Base-by-base conservation (phyloP, 2,888 invertebrate genomes). In the Drosophila melanosoma region DNA sequence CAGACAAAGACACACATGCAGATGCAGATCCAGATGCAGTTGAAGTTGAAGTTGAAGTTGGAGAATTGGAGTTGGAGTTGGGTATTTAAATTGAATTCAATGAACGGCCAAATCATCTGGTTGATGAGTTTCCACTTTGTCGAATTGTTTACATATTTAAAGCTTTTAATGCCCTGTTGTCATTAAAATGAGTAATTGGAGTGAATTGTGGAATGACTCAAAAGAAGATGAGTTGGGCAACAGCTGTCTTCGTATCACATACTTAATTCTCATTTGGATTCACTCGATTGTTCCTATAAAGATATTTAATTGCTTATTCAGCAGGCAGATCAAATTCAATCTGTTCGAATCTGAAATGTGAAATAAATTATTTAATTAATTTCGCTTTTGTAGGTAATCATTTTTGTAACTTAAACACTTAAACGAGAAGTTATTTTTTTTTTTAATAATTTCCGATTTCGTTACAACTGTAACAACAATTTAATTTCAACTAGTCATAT, bases 61-160 rank as follows among this genome's bases (percentile, higher is more conserved):
- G 17, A 26, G 51, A n/a, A n/a, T n/a, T n/a, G n/a, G 12, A 33
- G 17, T n/a, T 35, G 29, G 17, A 26, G 51, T n/a, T 15, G 35
- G 6, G 54, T 26, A 48, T 79, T 35, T 49, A 73, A 80, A 80
- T 80, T 59, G 74, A 80, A 77, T 79, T 79, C 79, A 80, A 66
- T 80, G 79, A 80, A 80, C 74, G 74, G 68, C 79, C 53, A 79
- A 68, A 58, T 76, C 79, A 79, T 68, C 68, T 76, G 74, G 15
- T 36, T 68, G 67, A 61, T 76, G 74, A 64, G 56, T 54, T 66
- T 77, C 33, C 32, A 48, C 51, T 36, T 51, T 58, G 17, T 12
- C 23, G 7, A 74, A 62, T 52, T 60, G 38, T 23, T 23, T 12
- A 33, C 10, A 42, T 48, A 15, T 12, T 40, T 8, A 15, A n/a